Base-by-base conservation (phyloP, 2,113 vertebrate species). In the Struthidea cinerea region DNA sequence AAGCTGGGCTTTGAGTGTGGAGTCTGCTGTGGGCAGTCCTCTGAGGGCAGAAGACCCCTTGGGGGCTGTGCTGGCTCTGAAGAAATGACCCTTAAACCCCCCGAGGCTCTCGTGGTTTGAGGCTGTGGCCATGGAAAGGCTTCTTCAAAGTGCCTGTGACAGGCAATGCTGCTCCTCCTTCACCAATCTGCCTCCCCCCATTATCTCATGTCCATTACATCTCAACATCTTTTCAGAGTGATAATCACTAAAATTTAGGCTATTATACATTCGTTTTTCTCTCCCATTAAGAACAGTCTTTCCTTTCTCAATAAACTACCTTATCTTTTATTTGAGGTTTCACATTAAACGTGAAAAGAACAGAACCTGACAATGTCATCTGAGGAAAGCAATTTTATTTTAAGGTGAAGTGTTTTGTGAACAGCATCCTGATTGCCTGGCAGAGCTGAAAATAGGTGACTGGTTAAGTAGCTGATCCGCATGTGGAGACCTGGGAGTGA, bases 331-430 rank as follows among this genome's bases (percentile, higher is more conserved):
- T 46, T 65, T 35, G 17, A 71, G 32, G 50, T 21, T 87, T 87
- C 74, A 17, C 13, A 5, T 70, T 89, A 55, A 82, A 77, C 32
- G 41, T 78, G 94, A 84, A 88, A 96, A 92, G 77, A 78, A 52
- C 73, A 65, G 63, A 84, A 32, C 50, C 63, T 76, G 73, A 26
- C 83, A 65, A 37, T 89, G 70, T 86, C 88, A 94, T 90, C 55
- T 65, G 89, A 96, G 90, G 92, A 80, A 97, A 88, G 88, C 83
- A 91, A 95, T 96, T 97, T 96, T 60, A 55, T 94, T 94, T 97
- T 93, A 80, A 94, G 78, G 91, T 76, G 47, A 81, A 90, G 47
- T 65, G 96, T 81, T 92, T 90, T 73, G 75, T 94, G 93, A 96
- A 76, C 86, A 80, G 88, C 80, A 85, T 89, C 74, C 77, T 88